A percentile compares a stretch with the other conserved stretches of the same genome.
Evolutionary conservation across 2,888 invertebrate species (phyloP).

Genomic region (Eustalomyia histrio): DNA sequence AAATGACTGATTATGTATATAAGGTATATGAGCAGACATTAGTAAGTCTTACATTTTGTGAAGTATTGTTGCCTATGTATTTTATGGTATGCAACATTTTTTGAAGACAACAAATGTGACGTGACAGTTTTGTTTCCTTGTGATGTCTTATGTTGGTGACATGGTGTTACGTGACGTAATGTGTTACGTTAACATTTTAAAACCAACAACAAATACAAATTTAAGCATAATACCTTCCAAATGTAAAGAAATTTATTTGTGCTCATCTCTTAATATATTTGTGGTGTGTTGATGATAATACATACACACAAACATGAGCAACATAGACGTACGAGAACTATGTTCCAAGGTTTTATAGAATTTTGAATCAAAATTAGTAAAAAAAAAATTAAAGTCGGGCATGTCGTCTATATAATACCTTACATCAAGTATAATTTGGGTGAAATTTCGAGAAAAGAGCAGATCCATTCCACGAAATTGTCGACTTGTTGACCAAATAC

Average conservation of each 20-base stretch:
- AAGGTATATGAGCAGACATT: not conserved
- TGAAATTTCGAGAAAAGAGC: too few relatives aligned
- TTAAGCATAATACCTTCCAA: not conserved
- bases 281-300: slow-evolving; percentile 25
- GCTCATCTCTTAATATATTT: slow-evolving; percentile 27
- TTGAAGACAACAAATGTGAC: slow-evolving; percentile 58
- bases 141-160: slow-evolving; percentile 71
- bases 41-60: slow-evolving; percentile 18
- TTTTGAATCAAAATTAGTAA: too few relatives aligned
- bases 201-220: slow-evolving; percentile 17
- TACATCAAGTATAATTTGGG: too few relatives aligned
- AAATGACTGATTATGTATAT: not conserved
- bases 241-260: slow-evolving; percentile 16
- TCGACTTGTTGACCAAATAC: too few relatives aligned
- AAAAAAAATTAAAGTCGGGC: too few relatives aligned
- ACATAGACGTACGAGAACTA: not conserved
- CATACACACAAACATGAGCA: not conserved
- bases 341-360: not conserved
- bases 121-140: slow-evolving; percentile 68
- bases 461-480: too few relatives aligned
- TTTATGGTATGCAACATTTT: not conserved
- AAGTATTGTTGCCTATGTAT: slow-evolving; percentile 38
- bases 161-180: slow-evolving; percentile 73
- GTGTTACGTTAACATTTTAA: slow-evolving; percentile 64
- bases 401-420: too few relatives aligned